A percentile compares a stretch with the other conserved stretches of the same genome.
phyloP scores from a whole-genome alignment of 2,888 invertebrate genomes.

The Andrena haemorrhoa region DNA sequence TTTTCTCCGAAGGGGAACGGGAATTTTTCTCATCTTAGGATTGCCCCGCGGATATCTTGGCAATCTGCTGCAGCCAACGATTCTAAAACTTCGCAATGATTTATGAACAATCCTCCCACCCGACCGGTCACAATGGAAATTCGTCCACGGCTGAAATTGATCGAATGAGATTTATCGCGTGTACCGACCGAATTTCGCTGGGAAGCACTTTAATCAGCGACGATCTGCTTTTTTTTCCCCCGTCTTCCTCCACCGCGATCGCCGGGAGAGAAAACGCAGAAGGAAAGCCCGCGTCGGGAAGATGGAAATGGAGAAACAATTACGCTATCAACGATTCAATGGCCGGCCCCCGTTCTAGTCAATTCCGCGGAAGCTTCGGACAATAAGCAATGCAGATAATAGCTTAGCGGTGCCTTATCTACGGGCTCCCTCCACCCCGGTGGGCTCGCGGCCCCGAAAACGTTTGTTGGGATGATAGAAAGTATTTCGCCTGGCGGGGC shows the following conservation, averaged over 20 bases:
- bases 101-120: slow-evolving; percentile 49
- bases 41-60: slow-evolving; percentile 31
- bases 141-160: slow-evolving; percentile 37
- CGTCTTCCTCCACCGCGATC: not conserved
- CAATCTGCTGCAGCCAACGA: slow-evolving; percentile 29
- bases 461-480: slow-evolving; percentile 65
- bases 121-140: slow-evolving; percentile 48
- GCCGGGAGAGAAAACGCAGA: no score
- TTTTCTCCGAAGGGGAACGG: slow-evolving; percentile 15
- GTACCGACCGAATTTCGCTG: slow-evolving; percentile 30
- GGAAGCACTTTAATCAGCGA: slow-evolving; percentile 51
- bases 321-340: slow-evolving; percentile 48
- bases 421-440: slow-evolving; percentile 8
- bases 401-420: slow-evolving; percentile 57
- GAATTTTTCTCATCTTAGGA: slow-evolving; percentile 32
- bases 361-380: slow-evolving; percentile 53
- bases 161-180: slow-evolving; percentile 56
- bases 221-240: slow-evolving; percentile 10
- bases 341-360: slow-evolving; percentile 41
- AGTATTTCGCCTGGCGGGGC: slow-evolving; percentile 54
- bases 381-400: slow-evolving; percentile 69
- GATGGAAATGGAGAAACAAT: slow-evolving; percentile 59
- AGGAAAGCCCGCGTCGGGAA: not conserved
- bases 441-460: slow-evolving; percentile 19
- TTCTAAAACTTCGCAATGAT: slow-evolving; percentile 60